Evolutionary conservation across 2,888 invertebrate species (phyloP).

Genomic region (Heteromurus nitidus): DNA sequence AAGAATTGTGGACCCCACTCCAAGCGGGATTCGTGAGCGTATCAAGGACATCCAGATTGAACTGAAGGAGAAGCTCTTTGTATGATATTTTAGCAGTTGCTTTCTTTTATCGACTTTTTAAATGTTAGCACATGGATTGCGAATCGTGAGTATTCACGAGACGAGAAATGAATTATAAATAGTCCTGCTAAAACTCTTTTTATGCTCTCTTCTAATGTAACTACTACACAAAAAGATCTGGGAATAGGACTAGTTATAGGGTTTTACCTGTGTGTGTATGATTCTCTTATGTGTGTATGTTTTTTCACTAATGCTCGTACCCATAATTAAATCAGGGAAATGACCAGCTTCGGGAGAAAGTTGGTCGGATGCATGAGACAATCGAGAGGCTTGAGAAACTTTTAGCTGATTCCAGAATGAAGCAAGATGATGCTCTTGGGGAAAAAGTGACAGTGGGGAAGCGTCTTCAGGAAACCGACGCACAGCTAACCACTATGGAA

Average conservation of each 20-base stretch:
- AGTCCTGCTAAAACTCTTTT: too few species aligned
- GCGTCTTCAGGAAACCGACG: slow-evolving; percentile 86
- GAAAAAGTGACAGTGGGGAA: slow-evolving; percentile 85
- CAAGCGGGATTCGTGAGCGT: slow-evolving; percentile 86
- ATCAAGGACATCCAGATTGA: slow-evolving; percentile 86
- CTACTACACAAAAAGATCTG: too few species aligned
- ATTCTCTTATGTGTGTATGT: slow-evolving; percentile 6
- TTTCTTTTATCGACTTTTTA: not conserved
- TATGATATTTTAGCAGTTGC: slow-evolving; percentile 74
- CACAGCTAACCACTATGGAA: slow-evolving; percentile 85
- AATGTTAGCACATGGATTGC: too few species aligned
- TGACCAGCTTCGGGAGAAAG: slow-evolving; percentile 85
- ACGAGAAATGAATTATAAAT: too few species aligned
- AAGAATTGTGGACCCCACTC: slow-evolving; percentile 85
- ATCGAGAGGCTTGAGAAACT: slow-evolving; percentile 82
- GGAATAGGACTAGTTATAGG: too few species aligned
- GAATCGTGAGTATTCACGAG: too few species aligned
- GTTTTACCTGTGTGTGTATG: not conserved
- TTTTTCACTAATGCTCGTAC: slow-evolving; percentile 41
- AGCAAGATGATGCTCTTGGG: slow-evolving; percentile 83
- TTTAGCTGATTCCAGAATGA: slow-evolving; percentile 81
- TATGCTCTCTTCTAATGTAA: too few species aligned
- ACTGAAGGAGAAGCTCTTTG: slow-evolving; percentile 85
- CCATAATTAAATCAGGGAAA: slow-evolving; percentile 76
- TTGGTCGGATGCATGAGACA: slow-evolving; percentile 84